Base-by-base conservation (phyloP, 1,140 invertebrate species). In the Cotesia vestalis region DNA sequence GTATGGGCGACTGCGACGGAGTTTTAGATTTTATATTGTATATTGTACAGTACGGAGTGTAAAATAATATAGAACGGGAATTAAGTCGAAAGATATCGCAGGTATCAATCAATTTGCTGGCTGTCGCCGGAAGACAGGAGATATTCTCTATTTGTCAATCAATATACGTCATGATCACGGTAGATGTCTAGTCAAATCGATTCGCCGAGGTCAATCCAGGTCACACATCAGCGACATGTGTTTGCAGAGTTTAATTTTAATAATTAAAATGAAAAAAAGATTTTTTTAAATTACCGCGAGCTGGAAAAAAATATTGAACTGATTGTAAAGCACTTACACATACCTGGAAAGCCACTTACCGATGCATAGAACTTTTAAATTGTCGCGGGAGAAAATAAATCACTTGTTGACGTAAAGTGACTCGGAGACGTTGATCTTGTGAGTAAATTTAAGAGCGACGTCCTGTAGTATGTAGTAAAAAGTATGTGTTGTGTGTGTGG, bases 351-450 rank as follows among this genome's bases (percentile, higher is more conserved):
- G 14, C 20, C 70, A 72, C 70, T 72, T 72, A 66, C 52, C 20
- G 40, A 72, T 72, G 62, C 63, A 72, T 72, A 35, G 36, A 72
- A 72, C 53, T 66, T 59, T 72, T 72, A 63, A 72, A 51, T 66
- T 72, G 70, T 69, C 70, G 36, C 36, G 63, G 52, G 55, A 66
- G 36, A 34, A 40, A 66, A 57, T 64, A 71, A 71, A 71, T 64
- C 52, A 53, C 51, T 4, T 14, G 52, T 67, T 67, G 51, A 38
- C 27, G 40, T 67, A 12, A 67, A 66, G 63, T 46, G 63, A 66
- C 63, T 66, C n/a, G 17, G 52, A 60, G 59, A 60, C 9, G 53
- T 55, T 17, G 53, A 55, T 55, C 17, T 55, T 55, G n/a, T n/a
- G 53, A 55, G 12, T 55, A 55, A 55, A 14, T 14, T 14, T 14